Percentiles rank a stretch among this genome's conserved stretches.
Evolutionary conservation across 1,140 invertebrate species (phyloP).

Genomic region (Pogonomyrmex californicus): DNA sequence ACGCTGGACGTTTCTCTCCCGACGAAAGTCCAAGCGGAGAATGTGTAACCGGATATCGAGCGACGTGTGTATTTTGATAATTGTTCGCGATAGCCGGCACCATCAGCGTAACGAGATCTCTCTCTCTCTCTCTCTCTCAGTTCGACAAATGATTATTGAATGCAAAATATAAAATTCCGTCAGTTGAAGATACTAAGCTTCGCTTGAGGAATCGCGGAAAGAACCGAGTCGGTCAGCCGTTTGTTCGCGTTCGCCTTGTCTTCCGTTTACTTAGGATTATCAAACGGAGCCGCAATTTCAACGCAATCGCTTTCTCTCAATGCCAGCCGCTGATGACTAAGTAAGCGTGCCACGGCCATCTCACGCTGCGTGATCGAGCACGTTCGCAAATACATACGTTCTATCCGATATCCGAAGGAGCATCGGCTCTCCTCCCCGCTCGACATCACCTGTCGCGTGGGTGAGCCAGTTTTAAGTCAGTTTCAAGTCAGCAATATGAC

Average conservation of each 20-base stretch:
- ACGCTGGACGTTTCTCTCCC: neutral
- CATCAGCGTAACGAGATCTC: neutral
- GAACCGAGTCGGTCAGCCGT: neutral
- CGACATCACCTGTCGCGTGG: slow-evolving; percentile 72
- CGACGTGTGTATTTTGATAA: neutral
- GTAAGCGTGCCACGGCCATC: slow-evolving; percentile 44
- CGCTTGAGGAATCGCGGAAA: neutral
- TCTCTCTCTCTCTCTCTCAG: too few relatives aligned
- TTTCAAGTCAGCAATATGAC: slow-evolving; percentile 36
- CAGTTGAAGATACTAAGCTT: neutral
- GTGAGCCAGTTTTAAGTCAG: slow-evolving; percentile 65
- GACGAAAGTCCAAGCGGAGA: neutral
- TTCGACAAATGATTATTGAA: too few relatives aligned
- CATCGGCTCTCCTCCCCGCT: neutral
- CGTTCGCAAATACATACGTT: neutral
- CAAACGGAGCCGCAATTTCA: neutral
- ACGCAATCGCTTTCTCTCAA: slow-evolving; percentile 29
- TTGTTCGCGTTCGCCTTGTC: neutral
- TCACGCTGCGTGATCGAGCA: neutral
- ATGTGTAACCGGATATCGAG: neutral
- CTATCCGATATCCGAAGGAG: neutral
- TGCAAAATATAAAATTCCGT: too few relatives aligned
- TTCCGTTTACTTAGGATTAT: slow-evolving; percentile 22
- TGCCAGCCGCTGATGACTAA: slow-evolving; percentile 6
- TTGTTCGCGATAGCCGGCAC: neutral